These are phyloP conservation scores for Hephaestus fuliginosus DNA, from an alignment of 2,797 vertebrate genomes.

Conservation along the genomic window DNA sequence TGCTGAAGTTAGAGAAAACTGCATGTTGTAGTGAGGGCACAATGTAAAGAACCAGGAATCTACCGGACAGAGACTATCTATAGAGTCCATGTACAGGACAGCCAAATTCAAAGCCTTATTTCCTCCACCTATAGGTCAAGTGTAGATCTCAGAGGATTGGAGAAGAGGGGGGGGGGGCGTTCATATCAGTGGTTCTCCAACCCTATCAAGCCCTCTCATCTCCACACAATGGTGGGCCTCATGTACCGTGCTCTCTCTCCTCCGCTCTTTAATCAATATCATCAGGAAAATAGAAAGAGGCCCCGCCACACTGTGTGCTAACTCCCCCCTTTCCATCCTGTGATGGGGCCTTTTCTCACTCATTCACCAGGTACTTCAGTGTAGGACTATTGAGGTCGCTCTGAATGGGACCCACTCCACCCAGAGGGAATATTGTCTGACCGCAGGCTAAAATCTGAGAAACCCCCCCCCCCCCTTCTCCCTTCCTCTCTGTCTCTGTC, in stretches of 20 bases:
- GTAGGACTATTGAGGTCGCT: slow-evolving; percentile 77
- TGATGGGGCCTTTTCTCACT: slow-evolving; percentile 75
- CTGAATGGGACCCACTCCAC: slow-evolving; percentile 83
- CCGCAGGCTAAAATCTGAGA: slow-evolving; percentile 67
- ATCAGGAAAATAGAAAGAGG: slow-evolving; percentile 68
- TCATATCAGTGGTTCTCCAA: slow-evolving; percentile 65
- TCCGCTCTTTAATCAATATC: slow-evolving; percentile 80
- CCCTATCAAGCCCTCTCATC: slow-evolving; percentile 67
- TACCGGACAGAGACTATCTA: slow-evolving; percentile 14
- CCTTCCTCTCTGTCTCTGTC: slow-evolving; percentile 11
- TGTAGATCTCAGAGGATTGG: slow-evolving; percentile 58
- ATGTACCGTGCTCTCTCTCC: slow-evolving; percentile 56
- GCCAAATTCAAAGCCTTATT: slow-evolving; percentile 49
- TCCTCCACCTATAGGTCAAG: slow-evolving; percentile 69
- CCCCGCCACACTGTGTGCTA: slow-evolving; percentile 62
- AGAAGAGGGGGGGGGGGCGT: slow-evolving; percentile 30
- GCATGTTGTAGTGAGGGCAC: slow-evolving; percentile 7
- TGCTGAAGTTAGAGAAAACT: not conserved
- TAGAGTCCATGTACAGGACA: slow-evolving; percentile 32
- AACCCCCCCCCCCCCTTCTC: slow-evolving; percentile 12
- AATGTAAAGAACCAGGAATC: slow-evolving; percentile 29
- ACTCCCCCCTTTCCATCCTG: slow-evolving; percentile 58
- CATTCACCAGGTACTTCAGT: slow-evolving; percentile 82
- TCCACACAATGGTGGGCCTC: slow-evolving; percentile 74
- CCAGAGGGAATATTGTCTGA: slow-evolving; percentile 83